A percentile compares a stretch with the other conserved stretches of the same genome.
Evolutionary conservation across 1,140 invertebrate genomes (phyloP).

Genomic region (Panagrolaimus sp.): DNA sequence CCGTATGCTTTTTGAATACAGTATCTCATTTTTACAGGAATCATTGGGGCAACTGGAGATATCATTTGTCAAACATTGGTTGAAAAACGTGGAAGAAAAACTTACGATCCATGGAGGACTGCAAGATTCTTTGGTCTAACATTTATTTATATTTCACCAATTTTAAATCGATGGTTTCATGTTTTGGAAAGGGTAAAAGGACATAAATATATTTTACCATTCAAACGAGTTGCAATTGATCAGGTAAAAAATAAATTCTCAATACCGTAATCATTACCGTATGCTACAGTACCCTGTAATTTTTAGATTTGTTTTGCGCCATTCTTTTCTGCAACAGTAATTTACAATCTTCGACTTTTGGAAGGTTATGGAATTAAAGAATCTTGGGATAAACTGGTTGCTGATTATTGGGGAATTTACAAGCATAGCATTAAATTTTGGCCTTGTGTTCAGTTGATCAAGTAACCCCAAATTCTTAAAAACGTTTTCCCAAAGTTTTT

Average conservation of each 20-base stretch:
- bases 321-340: conserved; percentile 33
- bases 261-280: neutral
- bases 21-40: conserved; percentile 4
- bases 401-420: conserved; percentile 32
- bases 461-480: too few species aligned
- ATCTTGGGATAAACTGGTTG: conserved; percentile 30
- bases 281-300: neutral
- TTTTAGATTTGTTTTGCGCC: conserved; percentile 36
- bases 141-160: neutral
- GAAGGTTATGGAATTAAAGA: conserved; percentile 34
- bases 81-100: neutral
- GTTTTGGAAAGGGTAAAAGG: neutral
- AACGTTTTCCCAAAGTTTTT: too few species aligned
- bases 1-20: too few species aligned
- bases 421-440: conserved; percentile 22
- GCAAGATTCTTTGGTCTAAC: neutral
- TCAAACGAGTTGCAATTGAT: neutral
- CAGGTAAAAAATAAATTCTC: neutral
- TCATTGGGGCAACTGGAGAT: neutral
- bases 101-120: neutral
- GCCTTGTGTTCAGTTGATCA: conserved; percentile 8
- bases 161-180: neutral
- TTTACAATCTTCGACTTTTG: conserved; percentile 33
- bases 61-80: neutral
- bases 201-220: neutral